These are phyloP conservation scores for Cuculus canorus DNA, from an alignment of 2,797 vertebrate species.

Conservation along the genomic window DNA sequence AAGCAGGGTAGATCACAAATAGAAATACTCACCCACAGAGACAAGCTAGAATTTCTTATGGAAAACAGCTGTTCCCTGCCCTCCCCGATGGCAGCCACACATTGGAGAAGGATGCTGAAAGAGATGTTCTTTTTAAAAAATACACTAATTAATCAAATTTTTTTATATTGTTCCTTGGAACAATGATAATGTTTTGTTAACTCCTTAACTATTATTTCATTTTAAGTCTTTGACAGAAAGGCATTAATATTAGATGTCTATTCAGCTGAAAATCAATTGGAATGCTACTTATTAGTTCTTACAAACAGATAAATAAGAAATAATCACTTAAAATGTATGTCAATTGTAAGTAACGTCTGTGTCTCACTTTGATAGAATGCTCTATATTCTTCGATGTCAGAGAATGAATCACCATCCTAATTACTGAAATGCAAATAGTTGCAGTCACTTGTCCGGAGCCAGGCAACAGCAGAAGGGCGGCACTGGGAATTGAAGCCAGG, in stretches of 20 bases:
- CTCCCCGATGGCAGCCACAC: neutral
- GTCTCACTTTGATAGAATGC: neutral
- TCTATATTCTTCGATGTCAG: neutral
- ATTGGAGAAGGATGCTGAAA: neutral
- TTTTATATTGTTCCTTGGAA: neutral
- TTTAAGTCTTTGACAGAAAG: neutral
- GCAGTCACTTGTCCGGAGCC: neutral
- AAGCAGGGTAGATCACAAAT: conserved; percentile 22
- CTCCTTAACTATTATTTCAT: neutral
- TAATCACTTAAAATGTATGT: neutral
- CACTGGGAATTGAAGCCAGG: neutral
- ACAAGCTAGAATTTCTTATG: conserved; percentile 15
- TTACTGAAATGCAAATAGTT: neutral
- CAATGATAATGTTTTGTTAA: neutral
- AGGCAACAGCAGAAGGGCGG: neutral
- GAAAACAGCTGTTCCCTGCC: conserved; percentile 37
- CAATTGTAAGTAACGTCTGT: neutral
- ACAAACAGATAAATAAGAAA: neutral
- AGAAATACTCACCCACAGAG: conserved; percentile 48
- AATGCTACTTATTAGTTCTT: neutral
- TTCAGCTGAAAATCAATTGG: neutral
- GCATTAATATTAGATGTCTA: neutral
- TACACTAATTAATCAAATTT: conserved; percentile 10
- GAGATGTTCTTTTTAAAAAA: neutral
- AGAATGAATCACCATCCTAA: neutral